Percentiles rank a stretch among this genome's conserved stretches.
phyloP scores from a whole-genome alignment of 2,797 vertebrate species.

The Nyctibius grandis region DNA sequence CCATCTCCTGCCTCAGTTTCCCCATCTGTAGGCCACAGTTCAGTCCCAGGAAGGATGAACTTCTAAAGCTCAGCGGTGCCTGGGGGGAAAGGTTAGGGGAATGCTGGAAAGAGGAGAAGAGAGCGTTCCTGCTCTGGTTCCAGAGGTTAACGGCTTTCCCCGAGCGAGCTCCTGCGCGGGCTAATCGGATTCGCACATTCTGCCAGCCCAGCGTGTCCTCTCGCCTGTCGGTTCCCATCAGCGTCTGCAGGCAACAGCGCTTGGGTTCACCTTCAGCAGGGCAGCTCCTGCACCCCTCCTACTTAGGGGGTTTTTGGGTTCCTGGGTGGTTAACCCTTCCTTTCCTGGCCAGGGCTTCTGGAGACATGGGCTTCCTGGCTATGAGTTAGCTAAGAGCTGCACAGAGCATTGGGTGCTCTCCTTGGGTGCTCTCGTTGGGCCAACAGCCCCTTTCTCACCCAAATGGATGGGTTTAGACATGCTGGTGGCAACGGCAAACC shows the following conservation, averaged over 20 bases:
- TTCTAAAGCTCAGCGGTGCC: not conserved
- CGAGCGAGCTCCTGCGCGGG: not conserved
- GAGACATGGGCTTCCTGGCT: not conserved
- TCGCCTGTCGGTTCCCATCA: conserved; percentile 48
- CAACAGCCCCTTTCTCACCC: not conserved
- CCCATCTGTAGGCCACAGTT: not conserved
- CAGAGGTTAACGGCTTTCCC: conserved; percentile 46
- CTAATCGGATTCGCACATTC: conserved; percentile 44
- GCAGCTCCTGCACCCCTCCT: not conserved
- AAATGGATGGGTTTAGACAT: not conserved
- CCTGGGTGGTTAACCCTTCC: not conserved
- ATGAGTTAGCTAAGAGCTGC: not conserved
- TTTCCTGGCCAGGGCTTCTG: not conserved
- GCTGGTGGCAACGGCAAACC: not conserved
- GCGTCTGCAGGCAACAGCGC: not conserved
- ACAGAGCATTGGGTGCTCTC: not conserved
- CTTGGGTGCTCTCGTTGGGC: not conserved
- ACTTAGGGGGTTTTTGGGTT: not conserved
- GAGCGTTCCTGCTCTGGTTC: not conserved
- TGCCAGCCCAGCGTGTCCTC: not conserved
- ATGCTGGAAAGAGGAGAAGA: not conserved
- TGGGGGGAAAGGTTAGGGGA: not conserved
- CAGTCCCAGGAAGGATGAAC: not conserved
- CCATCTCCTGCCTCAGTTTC: not conserved
- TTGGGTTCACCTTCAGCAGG: not conserved